phyloP scores from a whole-genome alignment of 2,113 vertebrate genomes.

The Psilopsiagon aymara region DNA sequence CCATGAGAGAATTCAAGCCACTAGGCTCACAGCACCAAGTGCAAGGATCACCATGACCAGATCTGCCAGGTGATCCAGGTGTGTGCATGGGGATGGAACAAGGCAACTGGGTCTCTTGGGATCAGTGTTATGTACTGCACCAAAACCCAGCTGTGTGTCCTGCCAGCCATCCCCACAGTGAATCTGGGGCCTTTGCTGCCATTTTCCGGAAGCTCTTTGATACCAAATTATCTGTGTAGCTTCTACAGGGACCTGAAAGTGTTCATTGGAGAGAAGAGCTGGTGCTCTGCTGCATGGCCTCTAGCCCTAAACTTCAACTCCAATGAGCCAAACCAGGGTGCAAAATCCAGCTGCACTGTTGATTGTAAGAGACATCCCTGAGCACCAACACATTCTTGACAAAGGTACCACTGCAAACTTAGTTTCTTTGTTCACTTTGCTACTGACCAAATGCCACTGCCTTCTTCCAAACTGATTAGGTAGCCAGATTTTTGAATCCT shows the following conservation, averaged over 20 bases:
- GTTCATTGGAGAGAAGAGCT: background rate
- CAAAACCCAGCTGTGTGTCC: background rate
- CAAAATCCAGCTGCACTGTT: background rate
- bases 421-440: background rate
- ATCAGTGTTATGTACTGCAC: background rate
- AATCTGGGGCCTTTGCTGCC: background rate
- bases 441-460: background rate
- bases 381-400: fast-evolving
- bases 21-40: background rate
- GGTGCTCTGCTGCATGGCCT: background rate
- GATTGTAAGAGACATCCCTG: background rate
- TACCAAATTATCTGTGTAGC: background rate
- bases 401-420: background rate
- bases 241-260: background rate
- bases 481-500: background rate
- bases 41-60: background rate
- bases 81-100: background rate
- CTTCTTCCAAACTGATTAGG: background rate
- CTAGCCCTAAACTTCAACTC: background rate
- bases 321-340: background rate
- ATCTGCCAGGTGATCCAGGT: fast-evolving
- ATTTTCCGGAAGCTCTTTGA: background rate
- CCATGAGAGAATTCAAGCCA: background rate
- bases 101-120: background rate
- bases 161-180: background rate